Conservation (phyloP, 2,888 invertebrate genomes). For the Yponomeuta sedellus region DNA sequence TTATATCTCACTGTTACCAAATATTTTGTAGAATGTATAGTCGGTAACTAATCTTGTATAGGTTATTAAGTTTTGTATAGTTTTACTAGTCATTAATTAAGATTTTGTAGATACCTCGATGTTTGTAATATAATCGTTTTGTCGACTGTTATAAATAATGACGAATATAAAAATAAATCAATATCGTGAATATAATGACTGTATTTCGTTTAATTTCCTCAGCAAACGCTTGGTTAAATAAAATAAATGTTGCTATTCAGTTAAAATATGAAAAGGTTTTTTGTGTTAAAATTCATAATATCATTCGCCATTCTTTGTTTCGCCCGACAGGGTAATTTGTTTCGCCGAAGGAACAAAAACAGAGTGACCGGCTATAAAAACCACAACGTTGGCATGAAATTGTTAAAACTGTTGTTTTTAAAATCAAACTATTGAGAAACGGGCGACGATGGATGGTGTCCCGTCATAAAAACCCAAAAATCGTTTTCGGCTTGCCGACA, state of each 20-base stretch:
- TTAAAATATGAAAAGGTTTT: slow-evolving; percentile 19
- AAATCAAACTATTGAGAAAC: slow-evolving; percentile 48
- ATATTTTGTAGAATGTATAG: slow-evolving; percentile 66
- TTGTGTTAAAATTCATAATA: slow-evolving; percentile 24
- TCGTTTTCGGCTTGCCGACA: slow-evolving; percentile 67
- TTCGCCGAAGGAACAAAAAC: slow-evolving; percentile 15
- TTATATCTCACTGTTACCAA: slow-evolving; percentile 75
- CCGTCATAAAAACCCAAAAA: slow-evolving; percentile 50
- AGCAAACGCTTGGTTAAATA: neutral
- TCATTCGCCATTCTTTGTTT: slow-evolving; percentile 33
- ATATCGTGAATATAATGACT: slow-evolving; percentile 35
- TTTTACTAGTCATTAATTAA: slow-evolving; percentile 72
- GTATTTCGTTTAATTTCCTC: neutral
- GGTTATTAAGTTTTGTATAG: slow-evolving; percentile 52
- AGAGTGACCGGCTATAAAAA: slow-evolving; percentile 16
- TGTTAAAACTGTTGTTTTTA: slow-evolving; percentile 56
- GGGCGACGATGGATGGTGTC: slow-evolving; percentile 26
- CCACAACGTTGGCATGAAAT: slow-evolving; percentile 30
- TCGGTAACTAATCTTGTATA: slow-evolving; percentile 41
- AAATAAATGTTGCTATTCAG: slow-evolving; percentile 1
- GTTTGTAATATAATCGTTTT: slow-evolving; percentile 37
- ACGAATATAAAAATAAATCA: slow-evolving; percentile 53
- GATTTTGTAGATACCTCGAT: slow-evolving; percentile 37
- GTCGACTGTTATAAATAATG: slow-evolving; percentile 57
- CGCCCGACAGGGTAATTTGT: slow-evolving; percentile 34